These are phyloP conservation scores for Clitarchus hookeri DNA, from an alignment of 2,888 invertebrate species.

Conservation along the genomic window DNA sequence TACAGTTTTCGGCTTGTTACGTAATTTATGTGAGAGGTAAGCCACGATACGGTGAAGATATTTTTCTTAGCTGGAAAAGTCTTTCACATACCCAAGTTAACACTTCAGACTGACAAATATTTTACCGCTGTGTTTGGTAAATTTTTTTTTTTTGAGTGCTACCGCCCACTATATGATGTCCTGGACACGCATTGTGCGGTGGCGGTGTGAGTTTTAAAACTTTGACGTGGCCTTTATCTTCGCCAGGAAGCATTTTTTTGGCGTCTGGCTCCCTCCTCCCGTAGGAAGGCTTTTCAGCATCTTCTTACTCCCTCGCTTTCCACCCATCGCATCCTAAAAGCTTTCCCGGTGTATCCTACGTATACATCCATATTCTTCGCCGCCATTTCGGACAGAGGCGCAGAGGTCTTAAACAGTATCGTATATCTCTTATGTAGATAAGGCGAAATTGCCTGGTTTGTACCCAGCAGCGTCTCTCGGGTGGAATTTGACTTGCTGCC, in stretches of 20 bases:
- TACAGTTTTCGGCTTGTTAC: too few relatives aligned
- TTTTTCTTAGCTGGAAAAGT: too few relatives aligned
- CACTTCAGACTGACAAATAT: too few relatives aligned
- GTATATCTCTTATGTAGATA: slow-evolving; percentile 24
- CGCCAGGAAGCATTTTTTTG: not conserved
- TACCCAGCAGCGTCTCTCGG: slow-evolving; percentile 16
- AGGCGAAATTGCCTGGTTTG: slow-evolving; percentile 22
- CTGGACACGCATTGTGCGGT: too few relatives aligned
- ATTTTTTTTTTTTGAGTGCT: too few relatives aligned
- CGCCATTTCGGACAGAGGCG: slow-evolving; percentile 1
- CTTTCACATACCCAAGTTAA: too few relatives aligned
- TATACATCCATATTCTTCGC: not conserved
- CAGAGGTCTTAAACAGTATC: slow-evolving; percentile 19
- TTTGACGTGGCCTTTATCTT: not conserved
- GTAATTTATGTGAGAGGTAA: too few relatives aligned
- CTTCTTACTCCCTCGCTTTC: not conserved
- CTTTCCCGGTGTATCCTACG: not conserved
- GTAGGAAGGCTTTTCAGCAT: not conserved
- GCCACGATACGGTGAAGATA: too few relatives aligned
- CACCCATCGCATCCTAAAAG: not conserved
- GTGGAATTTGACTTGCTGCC: slow-evolving; percentile 12
- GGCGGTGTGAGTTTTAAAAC: not conserved
- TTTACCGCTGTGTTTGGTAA: too few relatives aligned
- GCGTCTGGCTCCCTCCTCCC: not conserved
- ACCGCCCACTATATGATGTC: too few relatives aligned